Evolutionary conservation across 2,113 vertebrate genomes (phyloP).

Genomic region (Toxotes jaculatrix): DNA sequence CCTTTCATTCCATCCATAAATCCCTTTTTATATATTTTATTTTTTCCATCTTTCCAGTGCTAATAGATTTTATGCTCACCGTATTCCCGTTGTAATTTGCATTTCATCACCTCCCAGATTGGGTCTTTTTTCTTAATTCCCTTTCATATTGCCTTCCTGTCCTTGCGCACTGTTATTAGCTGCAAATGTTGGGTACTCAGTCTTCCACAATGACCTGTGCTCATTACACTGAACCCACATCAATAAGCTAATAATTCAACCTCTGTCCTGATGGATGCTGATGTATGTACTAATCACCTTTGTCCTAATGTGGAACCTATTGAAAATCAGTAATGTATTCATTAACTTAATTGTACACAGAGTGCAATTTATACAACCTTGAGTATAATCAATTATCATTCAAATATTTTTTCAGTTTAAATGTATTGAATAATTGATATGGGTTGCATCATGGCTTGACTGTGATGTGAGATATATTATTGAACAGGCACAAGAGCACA

Average conservation of each 20-base stretch:
- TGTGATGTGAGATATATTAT: background rate
- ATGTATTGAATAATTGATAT: slow-evolving; percentile 10
- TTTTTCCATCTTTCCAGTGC: slow-evolving; percentile 24
- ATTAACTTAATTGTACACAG: slow-evolving; percentile 48
- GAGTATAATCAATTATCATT: slow-evolving; percentile 40
- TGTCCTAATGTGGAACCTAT: slow-evolving; percentile 58
- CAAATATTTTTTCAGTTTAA: background rate
- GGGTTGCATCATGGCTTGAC: background rate
- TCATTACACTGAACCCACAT: slow-evolving; percentile 51
- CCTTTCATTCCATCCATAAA: slow-evolving; percentile 48
- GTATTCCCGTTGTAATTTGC: slow-evolving; percentile 24
- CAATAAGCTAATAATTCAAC: slow-evolving; percentile 66
- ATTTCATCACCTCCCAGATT: slow-evolving; percentile 54
- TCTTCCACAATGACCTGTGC: slow-evolving; percentile 54
- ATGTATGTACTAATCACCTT: slow-evolving; percentile 64
- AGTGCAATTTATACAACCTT: slow-evolving; percentile 47
- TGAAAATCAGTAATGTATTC: slow-evolving; percentile 66
- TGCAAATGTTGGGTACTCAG: slow-evolving; percentile 36
- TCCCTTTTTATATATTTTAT: slow-evolving; percentile 17
- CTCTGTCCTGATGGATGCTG: slow-evolving; percentile 49
- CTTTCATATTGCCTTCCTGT: slow-evolving; percentile 52
- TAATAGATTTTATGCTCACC: slow-evolving; percentile 54
- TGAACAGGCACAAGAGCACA: background rate
- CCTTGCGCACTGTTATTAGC: slow-evolving; percentile 40
- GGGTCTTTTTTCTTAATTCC: slow-evolving; percentile 44